These are phyloP conservation scores for Heliothis peltigera DNA, from an alignment of 2,888 invertebrate genomes.

Conservation along the genomic window DNA sequence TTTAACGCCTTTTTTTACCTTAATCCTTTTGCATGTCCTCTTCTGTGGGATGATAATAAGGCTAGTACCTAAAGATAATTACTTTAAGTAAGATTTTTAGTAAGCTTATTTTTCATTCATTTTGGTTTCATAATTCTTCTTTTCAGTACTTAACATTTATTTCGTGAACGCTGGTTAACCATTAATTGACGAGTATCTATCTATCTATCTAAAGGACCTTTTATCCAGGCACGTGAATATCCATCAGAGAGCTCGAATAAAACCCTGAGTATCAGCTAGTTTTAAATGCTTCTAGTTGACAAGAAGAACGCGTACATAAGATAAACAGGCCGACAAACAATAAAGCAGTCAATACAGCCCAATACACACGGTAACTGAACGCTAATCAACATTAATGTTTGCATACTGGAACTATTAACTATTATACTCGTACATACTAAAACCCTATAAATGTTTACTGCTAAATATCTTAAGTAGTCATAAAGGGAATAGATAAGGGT, in stretches of 20 bases:
- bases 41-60: no score
- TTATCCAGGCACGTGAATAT: no score
- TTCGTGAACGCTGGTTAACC: no score
- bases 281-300: constrained; percentile 31
- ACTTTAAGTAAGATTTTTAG: no score
- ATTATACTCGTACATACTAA: constrained; percentile 38
- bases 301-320: constrained; percentile 42
- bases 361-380: constrained; percentile 34
- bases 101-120: no score
- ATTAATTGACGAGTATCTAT: no score
- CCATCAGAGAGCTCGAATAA: neutral
- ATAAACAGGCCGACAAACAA: constrained; percentile 38
- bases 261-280: neutral
- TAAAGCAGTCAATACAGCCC: constrained; percentile 51
- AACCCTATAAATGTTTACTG: constrained; percentile 31
- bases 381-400: constrained; percentile 45
- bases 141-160: no score
- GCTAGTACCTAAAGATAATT: no score
- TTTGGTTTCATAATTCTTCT: no score
- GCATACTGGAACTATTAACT: constrained; percentile 52
- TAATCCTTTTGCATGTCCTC: no score
- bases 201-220: no score
- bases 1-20: no score
- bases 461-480: constrained; percentile 27
- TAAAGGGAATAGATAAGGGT: neutral